Evolutionary conservation across 1,140 invertebrate genomes (phyloP).

Genomic region (Psix sp.): DNA sequence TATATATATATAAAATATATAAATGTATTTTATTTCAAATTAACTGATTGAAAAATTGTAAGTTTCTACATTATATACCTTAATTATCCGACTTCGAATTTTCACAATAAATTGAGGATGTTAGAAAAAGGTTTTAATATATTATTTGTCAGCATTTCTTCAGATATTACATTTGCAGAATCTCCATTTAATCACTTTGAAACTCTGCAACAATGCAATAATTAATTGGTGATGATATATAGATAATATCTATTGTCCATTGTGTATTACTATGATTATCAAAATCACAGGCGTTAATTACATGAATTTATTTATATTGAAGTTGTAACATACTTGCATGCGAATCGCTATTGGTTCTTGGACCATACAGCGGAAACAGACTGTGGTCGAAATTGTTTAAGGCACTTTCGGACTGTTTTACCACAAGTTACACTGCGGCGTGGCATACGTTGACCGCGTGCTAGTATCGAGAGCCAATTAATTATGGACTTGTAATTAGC

Average conservation of each 20-base stretch:
- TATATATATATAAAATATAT: no score
- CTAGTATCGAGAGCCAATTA: slow-evolving; percentile 53
- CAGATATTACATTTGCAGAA: no score
- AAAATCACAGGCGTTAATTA: slow-evolving; percentile 23
- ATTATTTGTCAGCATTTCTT: no score
- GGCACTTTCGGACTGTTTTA: slow-evolving; percentile 56
- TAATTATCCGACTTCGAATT: no score
- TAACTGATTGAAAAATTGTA: no score
- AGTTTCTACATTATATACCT: no score
- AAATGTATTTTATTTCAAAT: no score
- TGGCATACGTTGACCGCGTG: slow-evolving; percentile 26
- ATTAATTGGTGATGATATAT: no score
- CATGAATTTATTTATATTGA: slow-evolving; percentile 47
- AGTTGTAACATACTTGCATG: slow-evolving; percentile 28
- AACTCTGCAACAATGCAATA: no score
- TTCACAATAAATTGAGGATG: no score
- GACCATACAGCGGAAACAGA: slow-evolving; percentile 19
- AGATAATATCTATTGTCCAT: not conserved
- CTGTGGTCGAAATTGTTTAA: slow-evolving; percentile 59
- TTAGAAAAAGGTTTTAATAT: no score
- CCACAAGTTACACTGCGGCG: slow-evolving; percentile 58
- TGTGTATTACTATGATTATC: slow-evolving; percentile 6
- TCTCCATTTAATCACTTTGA: no score
- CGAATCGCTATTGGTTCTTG: slow-evolving; percentile 44
- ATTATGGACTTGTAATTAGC: slow-evolving; percentile 57